Base-by-base conservation (phyloP, 2,113 vertebrate genomes). In the Siniperca knerii region DNA sequence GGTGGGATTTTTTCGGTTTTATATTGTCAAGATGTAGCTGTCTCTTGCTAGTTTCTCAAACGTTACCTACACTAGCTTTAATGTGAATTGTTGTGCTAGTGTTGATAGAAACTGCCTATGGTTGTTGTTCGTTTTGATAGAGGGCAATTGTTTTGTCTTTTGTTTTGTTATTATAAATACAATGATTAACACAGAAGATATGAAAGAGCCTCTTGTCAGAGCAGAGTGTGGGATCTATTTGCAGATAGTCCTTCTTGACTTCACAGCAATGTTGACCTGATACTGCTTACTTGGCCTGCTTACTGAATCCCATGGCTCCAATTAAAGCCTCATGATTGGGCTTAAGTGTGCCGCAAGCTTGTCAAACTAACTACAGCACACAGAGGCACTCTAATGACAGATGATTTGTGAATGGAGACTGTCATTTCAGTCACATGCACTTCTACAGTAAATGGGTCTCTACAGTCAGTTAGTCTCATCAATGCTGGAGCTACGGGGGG, bases 241-340 rank as follows among this genome's bases (percentile, higher is more conserved):
- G 72, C 50, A 81, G 75, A 76, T 42, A 35, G 50, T 72, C 60
- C 18, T 33, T 64, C 42, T 65, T 21, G 52, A 74, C 75, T 86
- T 85, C 54, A 78, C 64, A 70, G 64, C 74, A 61, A 54, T 42
- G 58, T 67, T 89, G 89, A 81, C 86, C 90, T 67, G 57, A 87
- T 81, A 90, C 81, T 84, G 86, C 81, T 73, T 78, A 82, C 65
- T 78, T 61, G 62, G 10, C 79, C 74, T 84, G 37, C 65, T 86
- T 77, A 50, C 20, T 42, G 75, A 77, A 54, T 84, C 87, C 84
- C 87, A 75, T 15, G 69, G 67, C 67, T 90, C 87, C 75, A 89
- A 88, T 90, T 91, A 89, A 80, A 90, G 29, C 60, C 75, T 69
- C 44, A 70, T 90, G 77, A 85, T 90, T 81, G 60, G 60, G 58